These are phyloP conservation scores for Cotesia typhae DNA, from an alignment of 1,140 invertebrate genomes.

Conservation along the genomic window DNA sequence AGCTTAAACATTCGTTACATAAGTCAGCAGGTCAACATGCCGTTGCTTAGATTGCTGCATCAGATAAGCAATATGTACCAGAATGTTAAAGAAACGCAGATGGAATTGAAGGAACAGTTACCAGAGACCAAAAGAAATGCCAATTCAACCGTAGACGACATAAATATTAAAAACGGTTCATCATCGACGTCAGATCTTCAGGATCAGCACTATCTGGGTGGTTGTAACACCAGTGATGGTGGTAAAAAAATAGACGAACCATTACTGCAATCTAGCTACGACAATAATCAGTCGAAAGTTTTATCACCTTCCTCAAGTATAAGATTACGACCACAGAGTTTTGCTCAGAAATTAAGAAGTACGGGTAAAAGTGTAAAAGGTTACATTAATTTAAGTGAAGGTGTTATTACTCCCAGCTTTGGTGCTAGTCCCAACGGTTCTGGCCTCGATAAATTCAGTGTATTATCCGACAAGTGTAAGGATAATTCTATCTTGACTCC, in stretches of 20 bases:
- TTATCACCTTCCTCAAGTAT: slow-evolving; percentile 71
- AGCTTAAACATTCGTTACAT: slow-evolving; percentile 87
- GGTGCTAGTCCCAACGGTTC: slow-evolving; percentile 70
- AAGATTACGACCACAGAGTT: slow-evolving; percentile 81
- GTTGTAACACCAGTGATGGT: neutral
- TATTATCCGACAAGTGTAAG: slow-evolving; percentile 64
- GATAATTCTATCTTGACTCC: slow-evolving; percentile 69
- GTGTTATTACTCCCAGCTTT: slow-evolving; percentile 76
- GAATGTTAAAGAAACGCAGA: slow-evolving; percentile 94
- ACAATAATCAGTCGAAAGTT: slow-evolving; percentile 57
- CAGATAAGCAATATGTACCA: slow-evolving; percentile 98
- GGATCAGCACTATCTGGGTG: slow-evolving; percentile 62
- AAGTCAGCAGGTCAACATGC: slow-evolving; percentile 95
- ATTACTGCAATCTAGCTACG: slow-evolving; percentile 59
- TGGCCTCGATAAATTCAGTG: slow-evolving; percentile 68
- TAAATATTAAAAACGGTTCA: slow-evolving; percentile 65
- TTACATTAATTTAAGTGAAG: slow-evolving; percentile 76
- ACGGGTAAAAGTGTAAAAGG: slow-evolving; percentile 85
- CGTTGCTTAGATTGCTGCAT: slow-evolving; percentile 88
- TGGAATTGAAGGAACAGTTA: slow-evolving; percentile 82
- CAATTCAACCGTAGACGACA: slow-evolving; percentile 59
- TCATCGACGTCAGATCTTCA: slow-evolving; percentile 74
- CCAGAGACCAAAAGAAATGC: slow-evolving; percentile 63
- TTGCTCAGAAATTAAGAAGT: slow-evolving; percentile 84
- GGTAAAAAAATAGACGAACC: slow-evolving; percentile 64